These are phyloP conservation scores for Esox niger DNA, from an alignment of 2,113 vertebrate species.

Conservation along the genomic window DNA sequence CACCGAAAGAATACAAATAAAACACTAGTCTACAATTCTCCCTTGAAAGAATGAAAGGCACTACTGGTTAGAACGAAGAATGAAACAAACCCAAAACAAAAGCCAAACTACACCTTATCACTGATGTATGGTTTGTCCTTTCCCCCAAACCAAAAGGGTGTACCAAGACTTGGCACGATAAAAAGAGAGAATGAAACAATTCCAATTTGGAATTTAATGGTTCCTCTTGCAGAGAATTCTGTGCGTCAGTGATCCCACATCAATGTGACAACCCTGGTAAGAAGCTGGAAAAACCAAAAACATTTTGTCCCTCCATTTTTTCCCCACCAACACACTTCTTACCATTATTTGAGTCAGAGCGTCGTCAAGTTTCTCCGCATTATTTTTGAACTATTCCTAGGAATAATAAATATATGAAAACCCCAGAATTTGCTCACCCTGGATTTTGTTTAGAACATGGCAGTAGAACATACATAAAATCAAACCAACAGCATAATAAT, in stretches of 20 bases:
- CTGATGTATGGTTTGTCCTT: constrained; percentile 42
- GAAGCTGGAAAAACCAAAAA: constrained; percentile 74
- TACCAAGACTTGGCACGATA: constrained; percentile 96
- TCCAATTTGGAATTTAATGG: constrained; percentile 99
- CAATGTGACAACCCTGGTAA: constrained; percentile 83
- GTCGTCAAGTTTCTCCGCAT: constrained; percentile 96
- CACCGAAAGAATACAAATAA: constrained; percentile 59
- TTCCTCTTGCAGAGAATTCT: constrained; percentile 94
- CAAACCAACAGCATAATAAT: constrained; percentile 60
- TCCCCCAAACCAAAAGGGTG: constrained; percentile 71
- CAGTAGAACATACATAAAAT: constrained; percentile 84
- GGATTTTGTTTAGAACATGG: constrained; percentile 93
- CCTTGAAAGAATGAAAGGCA: constrained; percentile 94
- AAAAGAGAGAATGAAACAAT: constrained; percentile 95
- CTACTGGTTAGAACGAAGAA: constrained; percentile 89
- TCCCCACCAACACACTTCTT: constrained; percentile 79
- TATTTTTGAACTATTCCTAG: constrained; percentile 99
- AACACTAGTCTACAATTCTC: constrained; percentile 81
- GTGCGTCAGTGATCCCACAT: constrained; percentile 86
- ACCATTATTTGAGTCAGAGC: constrained; percentile 85
- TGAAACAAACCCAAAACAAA: constrained; percentile 62
- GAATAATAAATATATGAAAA: constrained; percentile 99
- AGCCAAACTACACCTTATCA: constrained; percentile 36
- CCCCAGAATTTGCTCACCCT: constrained; percentile 95
- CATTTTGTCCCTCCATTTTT: constrained; percentile 33